phyloP scores from a whole-genome alignment of 1,140 invertebrate genomes.

The Wasmannia auropunctata region DNA sequence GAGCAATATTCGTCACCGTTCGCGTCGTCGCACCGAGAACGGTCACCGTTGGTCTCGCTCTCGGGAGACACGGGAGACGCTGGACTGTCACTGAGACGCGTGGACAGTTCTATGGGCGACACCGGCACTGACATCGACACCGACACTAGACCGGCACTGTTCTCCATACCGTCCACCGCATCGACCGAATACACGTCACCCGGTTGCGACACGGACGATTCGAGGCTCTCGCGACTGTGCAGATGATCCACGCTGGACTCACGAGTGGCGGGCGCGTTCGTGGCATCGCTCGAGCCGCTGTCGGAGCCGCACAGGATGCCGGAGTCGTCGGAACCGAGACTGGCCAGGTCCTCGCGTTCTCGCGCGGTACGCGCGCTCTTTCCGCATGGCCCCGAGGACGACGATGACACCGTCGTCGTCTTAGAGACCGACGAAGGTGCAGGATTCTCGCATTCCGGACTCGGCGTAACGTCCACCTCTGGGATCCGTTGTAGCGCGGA shows the following conservation, averaged over 20 bases:
- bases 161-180: conserved; percentile 78
- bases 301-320: conserved; percentile 92
- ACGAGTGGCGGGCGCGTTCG: conserved; percentile 78
- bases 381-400: conserved; percentile 39
- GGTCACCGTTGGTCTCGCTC: conserved; percentile 41
- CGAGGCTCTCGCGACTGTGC: conserved; percentile 88
- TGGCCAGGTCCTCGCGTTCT: conserved; percentile 89
- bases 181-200: conserved; percentile 83
- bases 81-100: conserved; percentile 66
- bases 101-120: conserved; percentile 72
- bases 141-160: conserved; percentile 55
- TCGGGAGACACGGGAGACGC: conserved; percentile 39
- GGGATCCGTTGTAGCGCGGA: conserved; percentile 94
- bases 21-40: conserved; percentile 42
- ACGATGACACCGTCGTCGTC: conserved; percentile 55
- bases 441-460: conserved; percentile 89
- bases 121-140: conserved; percentile 73
- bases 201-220: conserved; percentile 87
- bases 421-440: conserved; percentile 81
- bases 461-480: conserved; percentile 92
- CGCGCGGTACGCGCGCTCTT: conserved; percentile 71
- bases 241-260: conserved; percentile 85
- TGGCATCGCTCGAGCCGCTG: conserved; percentile 85
- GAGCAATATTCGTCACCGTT: conserved; percentile 58
- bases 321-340: conserved; percentile 94